A percentile compares a stretch with the other conserved stretches of the same genome.
Conservation (phyloP, 2,797 vertebrate species). For the Sebastes diaconus region DNA sequence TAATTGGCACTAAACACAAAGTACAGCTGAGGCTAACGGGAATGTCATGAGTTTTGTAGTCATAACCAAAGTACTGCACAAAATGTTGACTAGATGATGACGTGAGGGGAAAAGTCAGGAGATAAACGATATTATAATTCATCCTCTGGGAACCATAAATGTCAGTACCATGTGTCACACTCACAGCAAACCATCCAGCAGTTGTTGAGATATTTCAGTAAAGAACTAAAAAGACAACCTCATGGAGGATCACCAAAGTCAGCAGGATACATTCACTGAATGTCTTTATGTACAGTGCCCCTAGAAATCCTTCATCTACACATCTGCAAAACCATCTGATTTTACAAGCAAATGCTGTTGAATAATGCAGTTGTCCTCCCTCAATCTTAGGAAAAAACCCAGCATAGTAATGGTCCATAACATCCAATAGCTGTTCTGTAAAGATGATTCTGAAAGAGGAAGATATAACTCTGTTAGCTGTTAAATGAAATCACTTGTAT, state of each 20-base stretch:
- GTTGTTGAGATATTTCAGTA: neutral
- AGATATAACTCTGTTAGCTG: neutral
- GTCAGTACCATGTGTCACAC: neutral
- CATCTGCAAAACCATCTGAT: neutral
- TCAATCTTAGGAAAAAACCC: neutral
- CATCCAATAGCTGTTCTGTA: neutral
- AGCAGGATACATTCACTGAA: neutral
- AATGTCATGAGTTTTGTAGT: neutral
- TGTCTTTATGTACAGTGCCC: neutral
- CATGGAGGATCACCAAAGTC: neutral
- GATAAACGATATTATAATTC: neutral
- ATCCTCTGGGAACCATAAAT: neutral
- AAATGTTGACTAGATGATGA: neutral
- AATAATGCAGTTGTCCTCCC: neutral
- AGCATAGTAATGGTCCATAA: neutral
- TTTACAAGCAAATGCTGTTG: neutral
- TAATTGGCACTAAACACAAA: neutral
- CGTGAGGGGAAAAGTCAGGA: neutral
- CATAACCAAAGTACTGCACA: neutral
- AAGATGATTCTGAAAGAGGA: neutral
- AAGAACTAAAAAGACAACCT: neutral
- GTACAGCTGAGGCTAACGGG: neutral
- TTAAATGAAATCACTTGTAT: neutral
- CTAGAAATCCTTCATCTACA: neutral
- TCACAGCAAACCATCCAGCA: neutral